These are phyloP conservation scores for Drosophila parabipectinata DNA, from an alignment of 1,140 invertebrate species.

Conservation along the genomic window DNA sequence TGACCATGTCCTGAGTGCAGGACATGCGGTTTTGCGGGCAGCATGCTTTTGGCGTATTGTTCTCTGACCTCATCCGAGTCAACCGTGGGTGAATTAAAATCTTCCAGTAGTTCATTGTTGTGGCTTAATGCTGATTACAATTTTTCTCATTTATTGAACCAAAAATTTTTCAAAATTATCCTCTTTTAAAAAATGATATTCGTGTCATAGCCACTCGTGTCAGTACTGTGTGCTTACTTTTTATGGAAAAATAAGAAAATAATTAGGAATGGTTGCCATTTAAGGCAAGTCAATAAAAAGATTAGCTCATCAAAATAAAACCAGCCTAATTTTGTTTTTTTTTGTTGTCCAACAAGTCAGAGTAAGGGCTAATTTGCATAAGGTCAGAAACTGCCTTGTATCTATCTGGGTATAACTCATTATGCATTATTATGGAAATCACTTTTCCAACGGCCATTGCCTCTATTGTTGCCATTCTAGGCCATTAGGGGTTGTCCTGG, in stretches of 20 bases:
- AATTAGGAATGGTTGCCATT: neutral
- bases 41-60: neutral
- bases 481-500: conserved; percentile 40
- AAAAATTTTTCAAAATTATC: neutral
- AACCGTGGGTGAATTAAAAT: neutral
- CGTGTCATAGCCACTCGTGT: conserved; percentile 3
- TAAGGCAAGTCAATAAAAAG: neutral
- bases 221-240: neutral
- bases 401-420: conserved; percentile 59
- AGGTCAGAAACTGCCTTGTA: conserved; percentile 48
- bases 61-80: neutral
- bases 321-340: neutral
- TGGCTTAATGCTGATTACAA: neutral
- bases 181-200: neutral
- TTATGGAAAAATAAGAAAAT: neutral
- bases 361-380: conserved; percentile 56
- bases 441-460: conserved; percentile 40
- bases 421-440: conserved; percentile 81
- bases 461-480: conserved; percentile 24
- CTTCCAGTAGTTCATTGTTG: neutral
- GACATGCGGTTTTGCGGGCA: neutral
- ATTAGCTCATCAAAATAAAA: neutral
- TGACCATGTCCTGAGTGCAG: neutral
- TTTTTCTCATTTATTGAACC: neutral
- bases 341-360: neutral